A percentile compares a stretch with the other conserved stretches of the same genome.
Conservation (phyloP, 1,140 invertebrate genomes). For the Drosophila biarmipes region DNA sequence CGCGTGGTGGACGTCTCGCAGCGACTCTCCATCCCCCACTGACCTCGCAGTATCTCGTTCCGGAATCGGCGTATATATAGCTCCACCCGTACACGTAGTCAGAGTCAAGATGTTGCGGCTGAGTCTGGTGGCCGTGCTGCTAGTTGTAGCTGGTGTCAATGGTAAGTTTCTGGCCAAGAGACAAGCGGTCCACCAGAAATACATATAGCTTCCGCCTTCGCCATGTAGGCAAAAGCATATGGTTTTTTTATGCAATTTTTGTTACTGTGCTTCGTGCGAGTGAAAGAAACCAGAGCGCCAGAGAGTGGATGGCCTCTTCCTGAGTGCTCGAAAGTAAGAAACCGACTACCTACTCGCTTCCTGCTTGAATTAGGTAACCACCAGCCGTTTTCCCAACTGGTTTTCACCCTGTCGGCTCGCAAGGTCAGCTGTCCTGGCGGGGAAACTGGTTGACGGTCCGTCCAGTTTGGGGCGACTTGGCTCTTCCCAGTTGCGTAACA, state of each 20-base stretch:
- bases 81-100: constrained; percentile 8
- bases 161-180: constrained; percentile 49
- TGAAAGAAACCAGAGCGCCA: constrained; percentile 26
- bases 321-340: constrained; percentile 17
- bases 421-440: constrained; percentile 54
- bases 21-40: constrained; percentile 13
- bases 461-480: constrained; percentile 7
- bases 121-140: constrained; percentile 56
- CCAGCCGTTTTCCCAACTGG: constrained; percentile 58
- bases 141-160: constrained; percentile 45
- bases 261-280: constrained; percentile 30
- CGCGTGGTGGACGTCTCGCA: constrained; percentile 66
- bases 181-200: background rate
- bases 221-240: background rate
- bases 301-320: constrained; percentile 14
- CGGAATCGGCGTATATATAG: constrained; percentile 25
- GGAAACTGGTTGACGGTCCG: constrained; percentile 16
- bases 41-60: constrained; percentile 3
- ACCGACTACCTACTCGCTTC: constrained; percentile 15
- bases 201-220: constrained; percentile 51
- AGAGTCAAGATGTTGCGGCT: constrained; percentile 66
- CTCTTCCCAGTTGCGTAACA: constrained; percentile 60
- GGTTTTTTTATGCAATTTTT: constrained; percentile 24
- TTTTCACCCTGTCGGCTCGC: constrained; percentile 43
- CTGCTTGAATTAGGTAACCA: constrained; percentile 71